Base-by-base conservation (phyloP, 2,797 vertebrate species). In the Eupleurogrammus muticus region DNA sequence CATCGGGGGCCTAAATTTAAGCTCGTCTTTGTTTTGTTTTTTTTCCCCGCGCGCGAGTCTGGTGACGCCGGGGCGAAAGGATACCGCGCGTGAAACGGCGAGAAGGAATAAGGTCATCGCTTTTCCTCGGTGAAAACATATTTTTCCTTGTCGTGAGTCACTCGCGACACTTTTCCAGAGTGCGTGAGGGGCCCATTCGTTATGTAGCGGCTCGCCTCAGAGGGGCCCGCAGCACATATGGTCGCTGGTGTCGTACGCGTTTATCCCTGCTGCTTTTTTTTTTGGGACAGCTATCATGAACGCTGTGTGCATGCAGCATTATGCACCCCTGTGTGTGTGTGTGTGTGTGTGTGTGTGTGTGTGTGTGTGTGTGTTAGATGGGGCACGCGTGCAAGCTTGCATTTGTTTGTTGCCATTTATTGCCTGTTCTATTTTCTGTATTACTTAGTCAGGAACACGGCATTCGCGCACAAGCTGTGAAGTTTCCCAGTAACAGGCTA, bases 81-180 rank as follows among this genome's bases (percentile, higher is more conserved):
- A 76, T 40, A 63, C 53, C 66, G 64, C 42, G 44, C 36, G 54
- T 28, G 28, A 28, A 78, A 73, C 56, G 56, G 5, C 1, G 57
- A 86, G 87, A 88, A 86, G 88, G 86, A 92, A 93, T 93, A 92
- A 92, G 91, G 90, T 93, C 90, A 92, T 80, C 35, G 64, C 77
- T 83, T 89, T 80, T 84, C 80, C 87, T 86, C 71, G 46, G 90
- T 83, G 91, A 66, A 84, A 91, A 92, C 88, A 87, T 77, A 87
- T 87, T 90, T 90, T 84, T 82, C 69, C 82, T 77, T 83, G 77
- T 84, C 83, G 84, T 62, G 40, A 92, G 82, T 91, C 89, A 87
- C 79, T 76, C 44, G 82, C 60, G 57, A 85, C 81, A 85, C 76
- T 81, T 84, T 80, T 84, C 77, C 55, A 68, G 80, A 80, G 82